Evolutionary conservation across 2,797 vertebrate species (phyloP).

Genomic region (Trichosurus vulpecula): DNA sequence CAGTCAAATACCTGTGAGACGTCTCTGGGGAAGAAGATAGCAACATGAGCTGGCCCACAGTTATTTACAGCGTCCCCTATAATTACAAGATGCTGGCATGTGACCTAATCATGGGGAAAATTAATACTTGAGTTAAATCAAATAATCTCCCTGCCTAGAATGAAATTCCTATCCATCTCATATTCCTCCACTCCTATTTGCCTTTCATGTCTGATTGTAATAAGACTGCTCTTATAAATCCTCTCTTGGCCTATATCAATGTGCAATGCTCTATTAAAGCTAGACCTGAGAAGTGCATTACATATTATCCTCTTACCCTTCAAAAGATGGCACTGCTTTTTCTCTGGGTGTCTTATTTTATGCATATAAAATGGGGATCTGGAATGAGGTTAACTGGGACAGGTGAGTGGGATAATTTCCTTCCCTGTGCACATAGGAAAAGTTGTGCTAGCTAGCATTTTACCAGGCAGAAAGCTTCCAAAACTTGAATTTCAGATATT

Average conservation of each 20-base stretch:
- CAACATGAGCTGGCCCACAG: slow-evolving; percentile 48
- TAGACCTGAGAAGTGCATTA: not conserved
- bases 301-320: not conserved
- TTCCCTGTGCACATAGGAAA: not conserved
- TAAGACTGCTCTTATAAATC: not conserved
- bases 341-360: not conserved
- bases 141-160: not conserved
- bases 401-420: not conserved
- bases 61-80: slow-evolving; percentile 47
- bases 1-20: slow-evolving; percentile 62
- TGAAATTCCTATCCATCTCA: not conserved
- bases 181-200: not conserved
- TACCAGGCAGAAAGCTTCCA: not conserved
- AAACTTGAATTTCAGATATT: not conserved
- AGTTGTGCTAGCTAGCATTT: not conserved
- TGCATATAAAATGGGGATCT: slow-evolving; percentile 55
- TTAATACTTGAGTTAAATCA: not conserved
- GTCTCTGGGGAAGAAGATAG: slow-evolving; percentile 46
- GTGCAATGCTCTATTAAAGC: not conserved
- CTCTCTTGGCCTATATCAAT: not conserved
- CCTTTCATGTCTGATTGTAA: not conserved
- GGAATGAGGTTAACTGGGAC: slow-evolving; percentile 39
- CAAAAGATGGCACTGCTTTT: not conserved
- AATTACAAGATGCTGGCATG: slow-evolving; percentile 34
- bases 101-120: not conserved